Percentiles rank a stretch among this genome's conserved stretches.
Conservation (phyloP, 1,140 invertebrate species). For the Chelonus insularis region DNA sequence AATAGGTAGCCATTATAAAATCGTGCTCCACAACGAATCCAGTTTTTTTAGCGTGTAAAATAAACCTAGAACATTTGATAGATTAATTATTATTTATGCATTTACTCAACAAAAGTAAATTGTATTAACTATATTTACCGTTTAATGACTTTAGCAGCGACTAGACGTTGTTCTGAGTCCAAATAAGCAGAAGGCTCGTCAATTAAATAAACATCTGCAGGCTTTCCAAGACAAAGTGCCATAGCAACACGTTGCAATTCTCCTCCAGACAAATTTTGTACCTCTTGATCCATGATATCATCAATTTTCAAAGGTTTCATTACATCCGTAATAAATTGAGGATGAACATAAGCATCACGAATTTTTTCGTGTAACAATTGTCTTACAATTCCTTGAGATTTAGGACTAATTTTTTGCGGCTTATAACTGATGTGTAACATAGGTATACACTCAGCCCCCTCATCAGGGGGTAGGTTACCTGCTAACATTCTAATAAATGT, state of each 20-base stretch:
- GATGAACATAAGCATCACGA: slow-evolving; percentile 95
- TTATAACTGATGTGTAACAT: slow-evolving; percentile 98
- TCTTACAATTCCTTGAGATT: slow-evolving; percentile 91
- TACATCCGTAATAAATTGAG: slow-evolving; percentile 97
- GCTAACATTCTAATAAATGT: slow-evolving; percentile 99
- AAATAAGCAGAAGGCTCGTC: slow-evolving; percentile 99
- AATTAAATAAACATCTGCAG: slow-evolving; percentile 98
- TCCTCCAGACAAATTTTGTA: slow-evolving; percentile 98
- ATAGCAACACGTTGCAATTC: slow-evolving; percentile 98
- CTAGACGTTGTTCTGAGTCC: slow-evolving; percentile 99
- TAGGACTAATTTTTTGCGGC: slow-evolving; percentile 99
- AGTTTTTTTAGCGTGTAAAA: slow-evolving; percentile 98
- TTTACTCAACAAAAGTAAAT: too few relatives aligned
- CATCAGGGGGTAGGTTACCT: slow-evolving; percentile 91
- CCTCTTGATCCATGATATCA: slow-evolving; percentile 97
- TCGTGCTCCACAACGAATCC: slow-evolving; percentile 99
- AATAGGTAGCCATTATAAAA: slow-evolving; percentile 99
- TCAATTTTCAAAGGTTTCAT: slow-evolving; percentile 99
- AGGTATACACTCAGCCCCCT: slow-evolving; percentile 83
- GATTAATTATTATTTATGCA: too few relatives aligned
- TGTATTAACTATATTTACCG: too few relatives aligned
- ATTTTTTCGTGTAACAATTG: slow-evolving; percentile 95
- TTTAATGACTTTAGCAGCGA: slow-evolving; percentile 99
- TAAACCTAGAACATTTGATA: too few relatives aligned
- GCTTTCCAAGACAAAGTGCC: slow-evolving; percentile 95